A percentile compares a stretch with the other conserved stretches of the same genome.
These are phyloP conservation scores for Drosophila lowei DNA, from an alignment of 1,140 invertebrate genomes.

Conservation along the genomic window DNA sequence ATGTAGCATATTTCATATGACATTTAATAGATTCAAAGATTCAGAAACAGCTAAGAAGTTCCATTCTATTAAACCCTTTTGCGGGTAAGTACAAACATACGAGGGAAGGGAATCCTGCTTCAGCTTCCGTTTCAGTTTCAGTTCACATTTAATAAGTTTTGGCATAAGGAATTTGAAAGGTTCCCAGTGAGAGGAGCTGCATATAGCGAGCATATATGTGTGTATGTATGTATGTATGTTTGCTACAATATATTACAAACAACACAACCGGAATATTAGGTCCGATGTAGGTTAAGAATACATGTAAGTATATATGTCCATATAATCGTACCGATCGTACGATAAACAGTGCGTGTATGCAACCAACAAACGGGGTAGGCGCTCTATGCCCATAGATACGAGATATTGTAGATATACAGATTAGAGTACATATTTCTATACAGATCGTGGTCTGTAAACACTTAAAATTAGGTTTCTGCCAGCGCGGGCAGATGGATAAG, in stretches of 20 bases:
- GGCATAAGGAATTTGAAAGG: conserved; percentile 43
- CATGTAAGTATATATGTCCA: conserved; percentile 24
- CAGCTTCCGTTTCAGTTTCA: conserved; percentile 38
- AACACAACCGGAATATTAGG: too few relatives aligned
- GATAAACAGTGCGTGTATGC: too few relatives aligned
- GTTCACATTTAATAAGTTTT: conserved; percentile 65
- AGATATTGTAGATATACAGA: conserved; percentile 10
- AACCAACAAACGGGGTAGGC: too few relatives aligned
- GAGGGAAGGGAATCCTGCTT: not conserved
- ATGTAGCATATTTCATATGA: too few relatives aligned
- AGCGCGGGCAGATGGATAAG: conserved; percentile 5
- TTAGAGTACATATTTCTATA: conserved; percentile 24
- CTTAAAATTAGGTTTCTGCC: conserved; percentile 30
- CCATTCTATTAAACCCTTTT: too few relatives aligned
- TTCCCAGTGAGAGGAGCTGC: conserved; percentile 6
- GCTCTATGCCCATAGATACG: too few relatives aligned
- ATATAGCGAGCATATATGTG: conserved; percentile 18
- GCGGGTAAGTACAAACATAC: too few relatives aligned
- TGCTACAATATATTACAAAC: not conserved
- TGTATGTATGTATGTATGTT: conserved; percentile 7
- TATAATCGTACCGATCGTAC: conserved; percentile 7
- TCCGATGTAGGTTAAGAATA: too few relatives aligned
- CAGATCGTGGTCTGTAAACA: conserved; percentile 27
- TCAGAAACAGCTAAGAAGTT: too few relatives aligned
- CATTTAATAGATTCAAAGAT: too few relatives aligned